Conservation (phyloP, 1,140 invertebrate species). For the Aricia agestis region DNA sequence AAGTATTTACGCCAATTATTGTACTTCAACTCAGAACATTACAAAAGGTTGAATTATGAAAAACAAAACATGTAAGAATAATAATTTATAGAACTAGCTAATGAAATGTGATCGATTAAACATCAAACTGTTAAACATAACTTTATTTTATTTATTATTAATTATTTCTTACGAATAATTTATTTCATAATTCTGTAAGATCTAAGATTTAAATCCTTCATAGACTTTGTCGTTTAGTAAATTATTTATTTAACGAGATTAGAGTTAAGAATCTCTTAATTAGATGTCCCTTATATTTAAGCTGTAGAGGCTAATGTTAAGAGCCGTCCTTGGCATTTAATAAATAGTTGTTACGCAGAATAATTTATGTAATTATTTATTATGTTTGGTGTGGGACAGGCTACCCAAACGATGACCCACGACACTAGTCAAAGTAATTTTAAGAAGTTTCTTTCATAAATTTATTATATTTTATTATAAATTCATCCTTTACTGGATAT, state of each 20-base stretch:
- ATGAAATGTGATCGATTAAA: no score
- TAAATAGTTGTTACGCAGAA: not conserved
- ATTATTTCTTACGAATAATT: no score
- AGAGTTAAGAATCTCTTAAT: not conserved
- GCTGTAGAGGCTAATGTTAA: not conserved
- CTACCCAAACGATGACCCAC: not conserved
- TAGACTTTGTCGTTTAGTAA: not conserved
- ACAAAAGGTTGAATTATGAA: no score
- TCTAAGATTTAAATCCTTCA: not conserved
- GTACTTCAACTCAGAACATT: no score
- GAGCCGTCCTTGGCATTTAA: not conserved
- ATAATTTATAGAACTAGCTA: not conserved
- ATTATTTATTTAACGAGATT: not conserved
- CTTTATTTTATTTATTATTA: not conserved
- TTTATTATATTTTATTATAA: not conserved
- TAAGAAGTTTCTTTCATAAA: not conserved
- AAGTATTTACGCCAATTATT: no score
- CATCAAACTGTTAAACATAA: not conserved
- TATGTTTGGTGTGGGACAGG: not conserved
- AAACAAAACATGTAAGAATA: not conserved
- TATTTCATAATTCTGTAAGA: not conserved
- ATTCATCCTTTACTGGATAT: not conserved
- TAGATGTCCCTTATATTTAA: not conserved
- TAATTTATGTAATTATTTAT: not conserved
- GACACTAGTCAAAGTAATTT: not conserved